Base-by-base conservation (phyloP, 2,113 vertebrate genomes). In the Oryzias celebensis region DNA sequence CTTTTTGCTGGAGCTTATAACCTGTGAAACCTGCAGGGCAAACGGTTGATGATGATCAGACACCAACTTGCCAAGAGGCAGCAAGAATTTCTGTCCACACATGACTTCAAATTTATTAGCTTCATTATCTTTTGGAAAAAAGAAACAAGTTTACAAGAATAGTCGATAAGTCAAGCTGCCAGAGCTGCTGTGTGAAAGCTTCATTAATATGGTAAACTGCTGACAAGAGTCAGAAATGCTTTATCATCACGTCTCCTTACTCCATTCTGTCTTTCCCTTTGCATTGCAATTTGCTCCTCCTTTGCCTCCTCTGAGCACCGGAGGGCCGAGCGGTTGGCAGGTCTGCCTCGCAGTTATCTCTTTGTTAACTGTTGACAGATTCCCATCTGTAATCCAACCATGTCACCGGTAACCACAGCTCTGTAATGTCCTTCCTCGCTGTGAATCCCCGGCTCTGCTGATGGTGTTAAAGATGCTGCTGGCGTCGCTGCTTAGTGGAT, bases 231-330 rank as follows among this genome's bases (percentile, higher is more conserved):
- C 44, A 75, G 57, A 77, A 77, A 69, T 24, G 56, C 71, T 18
- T 51, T 65, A 62, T 73, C 78, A 62, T 84, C 72, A 71, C 75
- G 75, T 81, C 79, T 81, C 79, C 84, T 81, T 73, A 75, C 73
- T 62, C 45, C 23, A 14, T 58, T 68, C 59, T 68, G 59, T 65
- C 75, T 82, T 73, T 72, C 77, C 13, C 59, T 58, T 69, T 46
- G 13, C 65, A 69, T 80, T 87, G 31, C 62, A 88, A 84, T 84
- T 82, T 75, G 61, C 47, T 52, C 23, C 59, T 60, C 65, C 17
- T 46, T 12, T 8, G 20, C 14, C 13, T 22, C 52, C 49, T 47
- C 63, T 15, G 41, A 31, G 61, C 77, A 77, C 63, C 73, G 78
- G 67, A 82, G 63, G 71, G 69, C 66, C 1, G 5, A 62, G 55